Evolutionary conservation across 2,797 vertebrate species (phyloP), one percentile per base, ranked within the genome.

Genomic region (Xenops minutus): DNA sequence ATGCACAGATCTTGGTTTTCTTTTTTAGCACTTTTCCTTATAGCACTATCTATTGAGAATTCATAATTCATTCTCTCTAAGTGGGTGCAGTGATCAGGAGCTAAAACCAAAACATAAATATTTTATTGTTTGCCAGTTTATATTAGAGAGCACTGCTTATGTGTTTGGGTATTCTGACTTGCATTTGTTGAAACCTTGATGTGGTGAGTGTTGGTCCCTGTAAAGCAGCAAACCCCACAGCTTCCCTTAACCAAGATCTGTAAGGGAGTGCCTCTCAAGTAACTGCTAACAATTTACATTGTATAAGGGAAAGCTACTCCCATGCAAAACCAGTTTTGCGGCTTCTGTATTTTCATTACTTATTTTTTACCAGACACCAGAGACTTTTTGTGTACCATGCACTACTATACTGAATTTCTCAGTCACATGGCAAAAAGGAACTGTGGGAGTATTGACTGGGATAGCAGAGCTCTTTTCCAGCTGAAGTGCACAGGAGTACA

Each of bases 71-170:
- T 95, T 95, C 95, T 95, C 87, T 58, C 77, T 94, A 94, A 95
- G 93, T 92, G 92, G 93, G 73, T 73, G 85, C 91, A 93, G 85
- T 84, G 95, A 94, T 96, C 95, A 92, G 94, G 86, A 83, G 92
- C 86, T 95, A 88, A 81, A 94, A 71, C 12, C 61, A 74, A 81
- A 69, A 13, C 51, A 39, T 71, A 34, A 62, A 44, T 94, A 94
- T 95, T 96, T 95, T 93, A 92, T 94, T 91, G 43, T 67, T 23
- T 72, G 84, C 59, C n/a, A 29, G 17, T 88, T 97, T 79, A 67
- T 87, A 67, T 94, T 76, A 64, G 84, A 54, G 72, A 88, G 69
- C 61, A 22, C 72, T 72, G 64, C 23, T 81, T 66, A 68, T 12
- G 34, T 89, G 62, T 61, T 52, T 49, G 76, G 59, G 30, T 91